phyloP scores from a whole-genome alignment of 2,888 invertebrate species.

The Argyresthia goedartella region DNA sequence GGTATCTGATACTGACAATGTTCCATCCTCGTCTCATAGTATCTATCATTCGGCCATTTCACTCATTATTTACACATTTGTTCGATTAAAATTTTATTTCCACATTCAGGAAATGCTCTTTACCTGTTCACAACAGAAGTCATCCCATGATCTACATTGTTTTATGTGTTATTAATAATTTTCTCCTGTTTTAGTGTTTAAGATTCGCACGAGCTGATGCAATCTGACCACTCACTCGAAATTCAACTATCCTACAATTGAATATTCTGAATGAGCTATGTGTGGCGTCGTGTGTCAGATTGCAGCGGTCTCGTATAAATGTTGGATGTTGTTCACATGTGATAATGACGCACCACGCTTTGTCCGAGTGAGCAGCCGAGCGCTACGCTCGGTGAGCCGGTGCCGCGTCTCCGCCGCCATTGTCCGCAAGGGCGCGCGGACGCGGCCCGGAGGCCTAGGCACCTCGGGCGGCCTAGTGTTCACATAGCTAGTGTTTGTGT shows the following conservation, averaged over 20 bases:
- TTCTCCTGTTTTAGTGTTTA: constrained; percentile 50
- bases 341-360: constrained; percentile 49
- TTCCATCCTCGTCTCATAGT: not conserved
- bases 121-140: constrained; percentile 28
- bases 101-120: constrained; percentile 25
- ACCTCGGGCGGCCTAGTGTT: constrained; percentile 21
- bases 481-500: constrained; percentile 70
- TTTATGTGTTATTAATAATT: constrained; percentile 46
- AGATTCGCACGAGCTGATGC: constrained; percentile 37
- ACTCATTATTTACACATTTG: constrained; percentile 12
- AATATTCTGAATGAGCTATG: not conserved
- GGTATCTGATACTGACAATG: constrained; percentile 19
- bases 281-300: constrained; percentile 9
- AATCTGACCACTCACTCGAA: constrained; percentile 32
- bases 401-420: constrained; percentile 16
- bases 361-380: constrained; percentile 20
- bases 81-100: constrained; percentile 36
- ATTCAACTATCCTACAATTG: not conserved
- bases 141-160: constrained; percentile 53
- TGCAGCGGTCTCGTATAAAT: constrained; percentile 32
- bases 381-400: constrained; percentile 18
- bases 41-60: not conserved
- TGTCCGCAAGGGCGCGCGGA: constrained; percentile 15
- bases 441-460: constrained; percentile 18
- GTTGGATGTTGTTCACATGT: constrained; percentile 64